These are phyloP conservation scores for Lepisosteus oculatus DNA, from an alignment of 2,113 vertebrate species.

Conservation along the genomic window DNA sequence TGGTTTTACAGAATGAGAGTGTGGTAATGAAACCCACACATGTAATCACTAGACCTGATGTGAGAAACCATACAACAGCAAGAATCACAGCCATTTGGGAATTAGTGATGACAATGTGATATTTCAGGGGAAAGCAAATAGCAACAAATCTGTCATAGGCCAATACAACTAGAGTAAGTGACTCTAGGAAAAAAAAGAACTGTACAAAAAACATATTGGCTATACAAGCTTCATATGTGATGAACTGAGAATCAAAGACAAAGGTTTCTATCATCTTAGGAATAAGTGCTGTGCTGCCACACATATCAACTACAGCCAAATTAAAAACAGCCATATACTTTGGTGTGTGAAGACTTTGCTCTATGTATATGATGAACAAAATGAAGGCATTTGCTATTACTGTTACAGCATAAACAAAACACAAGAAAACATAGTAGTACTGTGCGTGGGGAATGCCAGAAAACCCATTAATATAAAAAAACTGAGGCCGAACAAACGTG, in stretches of 20 bases:
- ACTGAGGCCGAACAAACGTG: too few species aligned
- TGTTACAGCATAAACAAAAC: neutral
- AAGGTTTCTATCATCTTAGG: constrained; percentile 59
- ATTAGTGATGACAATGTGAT: too few species aligned
- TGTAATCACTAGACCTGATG: too few species aligned
- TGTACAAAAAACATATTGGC: too few species aligned
- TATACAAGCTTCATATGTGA: constrained; percentile 54
- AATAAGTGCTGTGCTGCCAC: constrained; percentile 52
- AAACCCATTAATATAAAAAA: constrained; percentile 8
- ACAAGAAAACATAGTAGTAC: neutral
- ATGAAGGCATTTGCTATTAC: constrained; percentile 48
- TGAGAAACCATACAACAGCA: too few species aligned
- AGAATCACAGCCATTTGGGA: too few species aligned
- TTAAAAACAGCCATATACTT: constrained; percentile 64
- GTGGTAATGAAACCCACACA: too few species aligned
- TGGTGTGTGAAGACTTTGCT: constrained; percentile 51
- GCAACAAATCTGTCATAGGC: too few species aligned
- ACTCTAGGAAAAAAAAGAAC: too few species aligned
- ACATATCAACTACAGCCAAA: constrained; percentile 55
- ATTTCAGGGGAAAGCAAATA: too few species aligned
- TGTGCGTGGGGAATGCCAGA: neutral
- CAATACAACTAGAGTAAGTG: too few species aligned
- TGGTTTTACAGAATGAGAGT: too few species aligned
- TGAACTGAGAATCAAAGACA: constrained; percentile 43
- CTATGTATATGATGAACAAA: constrained; percentile 47